These are phyloP conservation scores for Passer domesticus DNA, from an alignment of 2,113 vertebrate species.

Conservation along the genomic window DNA sequence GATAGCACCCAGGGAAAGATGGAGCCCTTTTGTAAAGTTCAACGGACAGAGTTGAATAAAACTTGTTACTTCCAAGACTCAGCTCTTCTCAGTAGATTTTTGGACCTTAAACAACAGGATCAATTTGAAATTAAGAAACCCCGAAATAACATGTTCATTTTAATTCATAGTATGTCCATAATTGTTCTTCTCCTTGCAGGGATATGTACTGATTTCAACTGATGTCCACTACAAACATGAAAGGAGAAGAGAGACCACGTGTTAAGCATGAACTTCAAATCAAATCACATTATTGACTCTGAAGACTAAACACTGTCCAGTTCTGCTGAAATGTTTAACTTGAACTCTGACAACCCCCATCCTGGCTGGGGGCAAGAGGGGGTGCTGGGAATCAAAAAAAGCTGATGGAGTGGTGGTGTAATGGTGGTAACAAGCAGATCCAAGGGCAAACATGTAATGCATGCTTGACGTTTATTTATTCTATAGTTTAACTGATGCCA, in stretches of 20 bases:
- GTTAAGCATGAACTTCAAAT: background rate
- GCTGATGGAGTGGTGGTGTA: background rate
- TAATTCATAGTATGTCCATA: background rate
- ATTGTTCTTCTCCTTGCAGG: constrained; percentile 36
- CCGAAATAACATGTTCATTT: background rate
- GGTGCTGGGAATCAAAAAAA: background rate
- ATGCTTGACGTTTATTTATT: background rate
- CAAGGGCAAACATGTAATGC: background rate
- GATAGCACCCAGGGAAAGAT: background rate
- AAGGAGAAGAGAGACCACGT: constrained; percentile 13
- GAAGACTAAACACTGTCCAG: background rate
- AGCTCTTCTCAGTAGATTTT: background rate
- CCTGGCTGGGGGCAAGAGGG: background rate
- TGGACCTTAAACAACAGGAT: background rate
- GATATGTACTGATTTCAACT: constrained; percentile 67
- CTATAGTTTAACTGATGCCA: background rate
- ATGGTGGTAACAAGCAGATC: background rate
- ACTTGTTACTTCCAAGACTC: background rate
- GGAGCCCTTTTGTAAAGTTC: background rate
- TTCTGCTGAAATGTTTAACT: background rate
- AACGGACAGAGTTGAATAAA: background rate
- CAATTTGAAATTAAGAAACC: background rate
- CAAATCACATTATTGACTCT: background rate
- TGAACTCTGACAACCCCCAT: background rate
- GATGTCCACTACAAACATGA: constrained; percentile 55